phyloP scores from a whole-genome alignment of 2,888 invertebrate genomes.

The Frankliniella fusca region DNA sequence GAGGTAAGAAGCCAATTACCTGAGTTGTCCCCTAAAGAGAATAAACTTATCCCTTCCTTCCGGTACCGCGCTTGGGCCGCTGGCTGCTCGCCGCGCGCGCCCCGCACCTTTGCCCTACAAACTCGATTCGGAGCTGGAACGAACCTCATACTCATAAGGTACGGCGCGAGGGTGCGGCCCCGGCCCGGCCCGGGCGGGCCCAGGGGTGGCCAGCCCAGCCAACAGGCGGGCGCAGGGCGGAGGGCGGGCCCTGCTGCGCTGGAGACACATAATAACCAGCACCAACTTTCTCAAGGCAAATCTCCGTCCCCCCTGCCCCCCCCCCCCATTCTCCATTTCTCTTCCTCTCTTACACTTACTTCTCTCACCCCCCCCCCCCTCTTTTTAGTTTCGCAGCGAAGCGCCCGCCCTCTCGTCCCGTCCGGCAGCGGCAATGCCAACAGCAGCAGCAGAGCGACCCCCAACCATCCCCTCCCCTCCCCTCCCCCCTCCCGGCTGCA shows the following conservation, averaged over 20 bases:
- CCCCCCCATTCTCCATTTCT: neutral
- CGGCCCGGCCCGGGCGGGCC: too few species aligned
- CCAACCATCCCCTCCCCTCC: too few species aligned
- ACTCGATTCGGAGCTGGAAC: neutral
- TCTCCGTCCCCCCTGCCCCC: too few species aligned
- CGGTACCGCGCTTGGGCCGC: neutral
- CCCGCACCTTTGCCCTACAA: neutral
- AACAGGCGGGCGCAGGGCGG: neutral
- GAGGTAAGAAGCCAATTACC: neutral
- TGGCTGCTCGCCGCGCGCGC: too few species aligned
- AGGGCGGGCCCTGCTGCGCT: neutral
- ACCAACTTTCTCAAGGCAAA: slow-evolving; percentile 13
- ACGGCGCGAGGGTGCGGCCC: neutral
- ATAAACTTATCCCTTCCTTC: neutral
- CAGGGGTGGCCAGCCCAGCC: too few species aligned
- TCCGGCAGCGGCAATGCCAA: neutral
- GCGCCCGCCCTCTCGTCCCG: neutral
- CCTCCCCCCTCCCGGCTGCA: neutral
- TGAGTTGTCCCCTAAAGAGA: neutral
- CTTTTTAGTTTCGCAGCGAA: neutral
- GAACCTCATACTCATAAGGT: slow-evolving; percentile 15
- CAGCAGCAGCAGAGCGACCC: too few species aligned
- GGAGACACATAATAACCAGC: slow-evolving; percentile 9
- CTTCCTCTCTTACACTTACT: neutral
- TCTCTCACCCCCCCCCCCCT: neutral